Base-by-base conservation (phyloP, 1,140 invertebrate species). In the Anagrus nilaparvatae region DNA sequence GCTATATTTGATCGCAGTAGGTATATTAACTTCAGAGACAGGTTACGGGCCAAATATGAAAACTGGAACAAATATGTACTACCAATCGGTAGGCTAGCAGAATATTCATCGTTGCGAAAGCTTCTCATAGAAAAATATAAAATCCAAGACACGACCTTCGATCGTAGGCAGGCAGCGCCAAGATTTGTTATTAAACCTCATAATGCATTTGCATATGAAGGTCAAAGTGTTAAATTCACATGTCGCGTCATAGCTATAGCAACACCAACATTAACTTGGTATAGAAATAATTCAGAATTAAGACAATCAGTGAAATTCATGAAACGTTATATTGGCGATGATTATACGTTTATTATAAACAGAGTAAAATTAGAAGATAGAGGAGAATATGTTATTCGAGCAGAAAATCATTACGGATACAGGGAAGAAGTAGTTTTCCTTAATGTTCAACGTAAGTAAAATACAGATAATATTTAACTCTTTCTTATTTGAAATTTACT, bases 301-400 rank as follows among this genome's bases (percentile, higher is more conserved):
- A 76, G 85, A 39, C 96, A 99, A 68, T 96, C 92, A 51, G 92
- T 97, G 18, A 99, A 99, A 68, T 96, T 93, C 67, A 98, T 99
- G 94, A 98, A 98, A 71, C 80, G 94, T 49, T 99, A 98, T 60
- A 73, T 80, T 21, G 90, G 88, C 25, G 91, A 96, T 49, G 92
- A 98, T 60, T 99, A 94, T 61, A 93, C 93, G 54, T 94, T 99
- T 60, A 84, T 96, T 31, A 97, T 99, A 46, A 98, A 97, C 64
- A 78, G 96, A 52, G 84, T 87, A 7, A 97, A 93, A 64, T 63
- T 93, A 41, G 87, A 91, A 49, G 95, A 99, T 63, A 79, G 92
- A 58, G 96, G 96, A 54, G 94, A 97, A 62, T 98, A 98, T 61
- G 84, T 94, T 40, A 96, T 99, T 51, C 73, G 88, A 29, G 96